These are phyloP conservation scores for Danio jaintianensis DNA, from an alignment of 2,797 vertebrate species.

Conservation along the genomic window DNA sequence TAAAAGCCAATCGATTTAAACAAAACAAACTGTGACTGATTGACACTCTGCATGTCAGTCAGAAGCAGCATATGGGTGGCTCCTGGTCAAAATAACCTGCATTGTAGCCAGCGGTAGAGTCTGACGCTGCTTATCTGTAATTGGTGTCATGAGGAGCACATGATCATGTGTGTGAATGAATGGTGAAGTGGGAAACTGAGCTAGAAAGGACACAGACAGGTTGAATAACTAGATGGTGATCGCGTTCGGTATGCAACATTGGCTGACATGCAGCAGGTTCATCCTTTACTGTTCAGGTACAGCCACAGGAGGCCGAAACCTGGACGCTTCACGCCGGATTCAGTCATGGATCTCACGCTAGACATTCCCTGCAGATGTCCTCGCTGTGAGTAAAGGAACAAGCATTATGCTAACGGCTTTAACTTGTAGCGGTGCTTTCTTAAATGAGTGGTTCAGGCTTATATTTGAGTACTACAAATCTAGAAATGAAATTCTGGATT, in stretches of 20 bases:
- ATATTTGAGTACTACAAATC: not conserved
- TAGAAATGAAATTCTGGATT: not conserved
- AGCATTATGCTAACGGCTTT: not conserved
- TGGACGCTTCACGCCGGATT: not conserved
- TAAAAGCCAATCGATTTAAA: not conserved
- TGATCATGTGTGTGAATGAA: constrained; percentile 60
- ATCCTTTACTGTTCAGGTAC: constrained; percentile 20
- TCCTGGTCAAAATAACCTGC: not conserved
- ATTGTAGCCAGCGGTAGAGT: not conserved
- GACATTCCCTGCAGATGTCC: constrained; percentile 43
- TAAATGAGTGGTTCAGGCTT: not conserved
- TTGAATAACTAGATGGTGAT: not conserved
- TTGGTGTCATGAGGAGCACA: constrained; percentile 69
- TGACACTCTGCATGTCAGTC: not conserved
- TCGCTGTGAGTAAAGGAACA: constrained; percentile 52
- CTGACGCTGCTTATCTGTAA: constrained; percentile 48
- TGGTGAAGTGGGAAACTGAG: not conserved
- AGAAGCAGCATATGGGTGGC: not conserved
- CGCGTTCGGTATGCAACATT: not conserved
- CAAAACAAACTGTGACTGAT: not conserved
- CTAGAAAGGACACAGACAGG: not conserved
- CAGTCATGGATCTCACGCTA: constrained; percentile 49
- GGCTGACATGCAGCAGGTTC: constrained; percentile 48
- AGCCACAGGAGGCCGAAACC: not conserved
- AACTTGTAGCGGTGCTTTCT: not conserved